Base-by-base conservation (phyloP, 2,888 invertebrate genomes). In the Agrilus mali region DNA sequence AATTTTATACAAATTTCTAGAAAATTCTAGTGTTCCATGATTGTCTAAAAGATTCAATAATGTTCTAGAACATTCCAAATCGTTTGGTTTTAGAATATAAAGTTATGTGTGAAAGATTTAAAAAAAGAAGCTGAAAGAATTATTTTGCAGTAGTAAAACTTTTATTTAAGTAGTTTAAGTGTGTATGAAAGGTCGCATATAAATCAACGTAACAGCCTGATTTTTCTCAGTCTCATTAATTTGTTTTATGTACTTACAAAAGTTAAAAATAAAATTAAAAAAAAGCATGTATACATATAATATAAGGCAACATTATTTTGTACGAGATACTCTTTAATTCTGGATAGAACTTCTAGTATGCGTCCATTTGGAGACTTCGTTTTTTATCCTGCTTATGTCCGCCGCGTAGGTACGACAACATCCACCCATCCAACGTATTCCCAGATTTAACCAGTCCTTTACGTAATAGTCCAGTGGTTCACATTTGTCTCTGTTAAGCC, bases 371-470 rank as follows among this genome's bases (percentile, higher is more conserved):
- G 65, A 60, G 43, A 82, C 78, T 60, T 78, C 74, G 54, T 77
- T 74, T 42, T 77, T 72, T 54, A 90, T 86, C 51, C 78, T 75
- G 8, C 73, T 71, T 32, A 94, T 82, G 61, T 93, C 89, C 0
- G 80, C 73, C 1, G 90, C 85, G 55, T 82, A 82, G 0, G 90
- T 86, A 52, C 90, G 74, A 64, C 95, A 96, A 57, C 95, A 96
- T 0, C 95, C 95, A 16, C 95, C 94, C 36, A 96, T 76, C 63
- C 86, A 87, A 42, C 76, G 76, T 32, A 86, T 86, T 1, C 93
- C 93, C 37, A 83, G 64, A 44, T 82, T 74, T 41, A 86, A 63
- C 94, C 94, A 95, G 55, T 82, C 80, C 15, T 75, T 72, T 7
- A 90, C 77, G 59, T 81, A 85, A 16, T 75, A 72, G 47, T 79